These are phyloP conservation scores for Lindbergichthys nudifrons DNA, from an alignment of 2,797 vertebrate species.

Conservation along the genomic window DNA sequence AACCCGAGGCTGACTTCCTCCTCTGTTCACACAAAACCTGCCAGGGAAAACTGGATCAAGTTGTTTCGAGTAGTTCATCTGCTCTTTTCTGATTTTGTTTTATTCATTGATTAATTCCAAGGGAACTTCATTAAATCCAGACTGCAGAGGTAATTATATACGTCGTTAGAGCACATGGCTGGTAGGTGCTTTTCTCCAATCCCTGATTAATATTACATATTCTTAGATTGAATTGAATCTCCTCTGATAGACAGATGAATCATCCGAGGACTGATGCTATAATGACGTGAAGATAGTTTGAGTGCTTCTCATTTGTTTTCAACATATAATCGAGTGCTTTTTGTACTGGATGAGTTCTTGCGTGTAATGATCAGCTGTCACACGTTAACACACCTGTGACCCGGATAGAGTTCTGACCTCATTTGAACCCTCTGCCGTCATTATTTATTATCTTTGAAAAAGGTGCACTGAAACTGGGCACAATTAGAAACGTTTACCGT, in stretches of 20 bases:
- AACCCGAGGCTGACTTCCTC: constrained; percentile 9
- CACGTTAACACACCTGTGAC: background rate
- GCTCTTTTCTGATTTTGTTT: background rate
- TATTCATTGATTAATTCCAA: constrained; percentile 21
- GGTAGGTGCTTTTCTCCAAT: constrained; percentile 30
- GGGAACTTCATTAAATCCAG: constrained; percentile 52
- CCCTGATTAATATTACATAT: constrained; percentile 44
- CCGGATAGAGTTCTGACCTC: background rate
- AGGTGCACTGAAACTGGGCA: background rate
- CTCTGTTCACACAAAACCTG: constrained; percentile 10
- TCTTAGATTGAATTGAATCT: constrained; percentile 32
- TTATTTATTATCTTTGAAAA: background rate
- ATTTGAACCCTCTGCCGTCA: constrained; percentile 2
- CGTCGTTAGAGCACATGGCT: constrained; percentile 28
- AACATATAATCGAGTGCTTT: background rate
- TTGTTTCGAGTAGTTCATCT: background rate
- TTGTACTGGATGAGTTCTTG: constrained; percentile 3
- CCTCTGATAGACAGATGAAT: constrained; percentile 26
- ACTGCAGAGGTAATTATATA: constrained; percentile 47
- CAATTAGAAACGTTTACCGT: background rate
- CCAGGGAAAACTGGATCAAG: background rate
- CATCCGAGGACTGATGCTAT: constrained; percentile 6
- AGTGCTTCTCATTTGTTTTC: constrained; percentile 10
- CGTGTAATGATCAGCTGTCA: background rate
- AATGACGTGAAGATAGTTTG: background rate